Conservation (phyloP, 1,140 invertebrate genomes). For the Eulimnadia texana region DNA sequence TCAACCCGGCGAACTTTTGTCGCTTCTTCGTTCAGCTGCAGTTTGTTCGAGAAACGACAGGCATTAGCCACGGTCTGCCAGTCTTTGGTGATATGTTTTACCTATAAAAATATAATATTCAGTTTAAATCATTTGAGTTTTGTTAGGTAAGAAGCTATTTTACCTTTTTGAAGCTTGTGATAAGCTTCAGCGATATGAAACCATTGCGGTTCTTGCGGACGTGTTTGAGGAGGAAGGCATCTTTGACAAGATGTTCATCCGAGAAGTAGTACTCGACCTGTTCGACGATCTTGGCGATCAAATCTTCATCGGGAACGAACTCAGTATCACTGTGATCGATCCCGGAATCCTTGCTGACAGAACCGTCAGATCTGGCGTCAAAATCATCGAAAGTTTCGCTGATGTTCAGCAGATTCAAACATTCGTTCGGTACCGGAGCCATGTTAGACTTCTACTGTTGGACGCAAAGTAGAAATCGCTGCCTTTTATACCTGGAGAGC, state of each 20-base stretch:
- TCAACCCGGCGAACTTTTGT: slow-evolving; percentile 77
- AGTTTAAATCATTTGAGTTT: neutral
- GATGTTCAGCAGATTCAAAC: slow-evolving; percentile 3
- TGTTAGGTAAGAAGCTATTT: slow-evolving; percentile 21
- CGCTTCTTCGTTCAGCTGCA: slow-evolving; percentile 77
- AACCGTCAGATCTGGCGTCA: neutral
- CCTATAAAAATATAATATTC: neutral
- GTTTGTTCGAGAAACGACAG: slow-evolving; percentile 55
- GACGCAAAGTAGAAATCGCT: no score
- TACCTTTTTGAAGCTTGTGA: slow-evolving; percentile 83
- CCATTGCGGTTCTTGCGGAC: slow-evolving; percentile 87
- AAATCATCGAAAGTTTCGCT: slow-evolving; percentile 14
- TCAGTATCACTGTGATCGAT: slow-evolving; percentile 10
- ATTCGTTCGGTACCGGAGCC: slow-evolving; percentile 12
- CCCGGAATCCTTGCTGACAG: slow-evolving; percentile 10
- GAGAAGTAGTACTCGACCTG: slow-evolving; percentile 90
- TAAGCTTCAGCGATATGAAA: slow-evolving; percentile 82
- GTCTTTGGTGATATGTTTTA: slow-evolving; percentile 75
- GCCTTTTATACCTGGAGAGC: no score
- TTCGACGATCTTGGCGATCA: slow-evolving; percentile 42
- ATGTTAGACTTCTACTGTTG: neutral
- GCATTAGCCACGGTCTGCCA: slow-evolving; percentile 80
- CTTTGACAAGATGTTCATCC: slow-evolving; percentile 84
- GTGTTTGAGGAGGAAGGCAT: slow-evolving; percentile 87
- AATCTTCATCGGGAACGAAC: slow-evolving; percentile 21